Base-by-base conservation (phyloP, 2,113 vertebrate species). In the Dicrurus megarhynchus region DNA sequence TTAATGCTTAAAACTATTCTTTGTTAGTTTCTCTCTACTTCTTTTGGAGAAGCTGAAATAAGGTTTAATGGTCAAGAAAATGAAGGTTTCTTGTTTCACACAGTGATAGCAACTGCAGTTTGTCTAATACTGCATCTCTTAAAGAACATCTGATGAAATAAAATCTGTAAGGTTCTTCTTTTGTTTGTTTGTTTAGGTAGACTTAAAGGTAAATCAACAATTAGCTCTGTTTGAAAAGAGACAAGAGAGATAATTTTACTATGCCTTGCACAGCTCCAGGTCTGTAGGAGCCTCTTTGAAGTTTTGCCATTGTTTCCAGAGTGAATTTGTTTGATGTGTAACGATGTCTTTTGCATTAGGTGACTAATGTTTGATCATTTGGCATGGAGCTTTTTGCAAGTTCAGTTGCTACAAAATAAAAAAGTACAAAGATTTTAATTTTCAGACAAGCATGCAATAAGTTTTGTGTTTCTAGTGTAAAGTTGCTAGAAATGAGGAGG, bases 151-250 rank as follows among this genome's bases (percentile, higher is more conserved):
- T 60, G 55, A 74, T 73, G 21, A 86, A 93, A 92, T 90, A 47
- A 32, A 90, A 56, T 55, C 42, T 63, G 17, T 80, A 63, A 47
- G 52, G 71, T 61, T 61, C 33, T 64, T 76, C 39, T 76, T 84
- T 30, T 75, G 30, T 69, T 86, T 95, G 55, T 83, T 84, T 90
- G 74, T 82, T 94, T 87, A 75, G 49, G 60, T 64, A 85, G 90
- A 52, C 64, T 63, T 77, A 70, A 90, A 92, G 76, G 68, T 90
- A 95, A 94, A 93, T 89, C 50, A 90, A 42, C 88, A 93, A 75
- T 96, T 94, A 95, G 82, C 75, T 85, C n/a, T 80, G 71, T 87
- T 93, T 96, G 94, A 95, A 93, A 94, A 89, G 93, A 92, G 81
- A 95, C 71, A 44, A 75, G 74, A 37, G 80, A 94, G 92, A 59